phyloP scores from a whole-genome alignment of 2,113 vertebrate genomes.

The Tenrec ecaudatus region DNA sequence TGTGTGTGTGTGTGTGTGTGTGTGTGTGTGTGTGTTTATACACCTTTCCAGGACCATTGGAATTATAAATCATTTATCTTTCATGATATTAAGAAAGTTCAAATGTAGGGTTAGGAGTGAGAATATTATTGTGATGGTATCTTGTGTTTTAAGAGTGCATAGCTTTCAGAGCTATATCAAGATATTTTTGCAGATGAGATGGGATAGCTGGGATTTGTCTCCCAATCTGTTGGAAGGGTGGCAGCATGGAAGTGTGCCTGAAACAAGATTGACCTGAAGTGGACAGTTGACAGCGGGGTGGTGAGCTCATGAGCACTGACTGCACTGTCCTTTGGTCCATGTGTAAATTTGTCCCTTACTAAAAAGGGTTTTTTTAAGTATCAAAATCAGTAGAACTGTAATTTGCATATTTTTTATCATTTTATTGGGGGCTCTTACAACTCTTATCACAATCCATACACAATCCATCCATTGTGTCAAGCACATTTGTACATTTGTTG shows the following conservation, averaged over 20 bases:
- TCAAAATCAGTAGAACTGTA: constrained; percentile 21
- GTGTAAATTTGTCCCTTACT: background rate
- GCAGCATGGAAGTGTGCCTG: background rate
- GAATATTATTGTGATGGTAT: background rate
- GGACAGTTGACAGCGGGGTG: background rate
- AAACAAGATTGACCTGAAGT: background rate
- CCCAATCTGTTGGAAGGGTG: background rate
- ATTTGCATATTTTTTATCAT: background rate
- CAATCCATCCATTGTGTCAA: too few species aligned
- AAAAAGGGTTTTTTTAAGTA: background rate
- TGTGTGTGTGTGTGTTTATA: too few species aligned
- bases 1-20: too few species aligned
- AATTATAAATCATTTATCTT: background rate
- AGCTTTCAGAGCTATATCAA: background rate
- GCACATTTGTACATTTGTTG: too few species aligned
- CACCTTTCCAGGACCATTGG: background rate
- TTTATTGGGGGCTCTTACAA: too few species aligned
- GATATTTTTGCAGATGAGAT: constrained; percentile 5
- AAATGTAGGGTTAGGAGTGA: background rate
- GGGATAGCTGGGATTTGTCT: background rate
- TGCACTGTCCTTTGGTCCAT: background rate
- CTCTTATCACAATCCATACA: too few species aligned
- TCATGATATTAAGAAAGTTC: constrained; percentile 23
- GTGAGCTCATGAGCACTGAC: background rate
- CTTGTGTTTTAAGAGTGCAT: background rate